Conservation (phyloP, 2,797 vertebrate species). For the Cynopterus sphinx region DNA sequence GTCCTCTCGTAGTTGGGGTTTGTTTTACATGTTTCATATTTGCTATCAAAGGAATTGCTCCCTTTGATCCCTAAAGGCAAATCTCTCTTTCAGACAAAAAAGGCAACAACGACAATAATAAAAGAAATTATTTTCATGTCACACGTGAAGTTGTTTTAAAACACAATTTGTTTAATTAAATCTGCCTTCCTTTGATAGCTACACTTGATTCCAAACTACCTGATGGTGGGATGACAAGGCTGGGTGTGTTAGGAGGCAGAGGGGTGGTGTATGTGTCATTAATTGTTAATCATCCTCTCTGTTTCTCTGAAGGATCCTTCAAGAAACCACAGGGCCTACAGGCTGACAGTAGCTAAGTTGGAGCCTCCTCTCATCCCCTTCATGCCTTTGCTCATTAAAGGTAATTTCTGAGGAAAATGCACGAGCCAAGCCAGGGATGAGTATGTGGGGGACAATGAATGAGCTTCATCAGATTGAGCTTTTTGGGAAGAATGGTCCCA, state of each 20-base stretch:
- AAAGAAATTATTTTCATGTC: not conserved
- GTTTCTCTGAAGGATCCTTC: conserved; percentile 93
- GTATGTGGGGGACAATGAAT: not conserved
- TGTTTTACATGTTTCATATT: not conserved
- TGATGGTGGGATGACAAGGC: not conserved
- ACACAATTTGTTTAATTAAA: not conserved
- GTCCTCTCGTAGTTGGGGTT: not conserved
- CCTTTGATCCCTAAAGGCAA: not conserved
- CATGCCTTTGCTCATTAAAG: conserved; percentile 99
- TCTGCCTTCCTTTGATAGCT: not conserved
- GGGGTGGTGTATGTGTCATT: not conserved
- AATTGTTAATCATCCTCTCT: conserved; percentile 38
- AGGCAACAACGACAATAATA: not conserved
- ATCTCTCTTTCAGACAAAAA: not conserved
- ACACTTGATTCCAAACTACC: not conserved
- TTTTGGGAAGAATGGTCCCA: not conserved
- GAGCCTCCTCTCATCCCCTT: conserved; percentile 98
- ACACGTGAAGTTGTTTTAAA: not conserved
- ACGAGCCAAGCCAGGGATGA: not conserved
- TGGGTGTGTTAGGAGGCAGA: not conserved
- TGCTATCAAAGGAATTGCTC: not conserved
- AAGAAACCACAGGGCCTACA: conserved; percentile 96
- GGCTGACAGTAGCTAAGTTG: conserved; percentile 95
- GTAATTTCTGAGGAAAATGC: conserved; percentile 84
- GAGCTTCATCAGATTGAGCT: not conserved